Evolutionary conservation across 2,113 vertebrate genomes (phyloP).

Genomic region (Gymnarchus niloticus): DNA sequence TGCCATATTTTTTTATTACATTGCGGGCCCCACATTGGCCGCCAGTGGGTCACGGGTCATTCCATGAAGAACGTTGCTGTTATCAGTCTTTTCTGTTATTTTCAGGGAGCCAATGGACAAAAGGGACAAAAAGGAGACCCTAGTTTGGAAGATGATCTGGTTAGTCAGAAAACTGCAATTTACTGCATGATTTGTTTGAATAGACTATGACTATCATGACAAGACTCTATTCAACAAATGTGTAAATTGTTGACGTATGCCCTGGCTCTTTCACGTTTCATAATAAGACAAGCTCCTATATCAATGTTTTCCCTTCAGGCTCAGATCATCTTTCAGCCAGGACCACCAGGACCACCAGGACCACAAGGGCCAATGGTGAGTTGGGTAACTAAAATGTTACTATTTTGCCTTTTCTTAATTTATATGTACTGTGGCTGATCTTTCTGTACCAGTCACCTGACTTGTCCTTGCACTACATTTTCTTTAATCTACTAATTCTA

Average conservation of each 20-base stretch:
- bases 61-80: too few relatives aligned
- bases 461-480: neutral
- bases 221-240: neutral
- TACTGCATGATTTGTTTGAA: neutral
- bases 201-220: neutral
- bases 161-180: neutral
- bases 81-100: neutral
- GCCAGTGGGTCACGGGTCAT: too few relatives aligned
- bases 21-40: too few relatives aligned
- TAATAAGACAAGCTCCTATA: neutral
- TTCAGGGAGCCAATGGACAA: conserved; percentile 12
- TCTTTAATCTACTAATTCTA: neutral
- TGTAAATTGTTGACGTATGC: neutral
- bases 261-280: neutral
- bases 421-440: neutral
- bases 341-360: conserved; percentile 40
- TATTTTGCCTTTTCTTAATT: neutral
- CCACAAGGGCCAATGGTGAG: conserved; percentile 33
- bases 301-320: conserved; percentile 25
- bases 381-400: neutral
- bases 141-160: conserved; percentile 17
- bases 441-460: neutral
- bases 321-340: conserved; percentile 44
- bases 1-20: too few relatives aligned
- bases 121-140: conserved; percentile 19